phyloP scores from a whole-genome alignment of 2,113 vertebrate species.

The Rhombomys opimus region DNA sequence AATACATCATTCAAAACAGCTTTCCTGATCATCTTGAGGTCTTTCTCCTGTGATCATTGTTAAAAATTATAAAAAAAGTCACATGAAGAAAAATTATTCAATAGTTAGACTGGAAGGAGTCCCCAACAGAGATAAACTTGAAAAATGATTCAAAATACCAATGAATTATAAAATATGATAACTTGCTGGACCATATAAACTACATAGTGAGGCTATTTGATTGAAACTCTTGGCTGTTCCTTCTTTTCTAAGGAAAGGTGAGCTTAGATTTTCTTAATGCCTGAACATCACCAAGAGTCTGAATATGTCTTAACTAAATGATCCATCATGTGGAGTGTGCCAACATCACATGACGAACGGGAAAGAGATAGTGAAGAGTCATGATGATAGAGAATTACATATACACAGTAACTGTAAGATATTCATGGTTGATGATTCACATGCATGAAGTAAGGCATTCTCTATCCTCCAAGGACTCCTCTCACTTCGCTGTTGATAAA shows the following conservation, averaged over 20 bases:
- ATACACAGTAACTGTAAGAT: not conserved
- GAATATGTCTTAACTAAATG: not conserved
- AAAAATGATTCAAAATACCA: not conserved
- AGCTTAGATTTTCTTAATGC: not conserved
- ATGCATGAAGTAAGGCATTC: not conserved
- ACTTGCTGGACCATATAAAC: not conserved
- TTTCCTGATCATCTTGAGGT: not conserved
- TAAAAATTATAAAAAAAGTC: constrained; percentile 4
- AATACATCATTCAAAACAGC: not conserved
- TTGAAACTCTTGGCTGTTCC: not conserved
- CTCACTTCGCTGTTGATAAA: not conserved
- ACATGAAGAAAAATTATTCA: not conserved
- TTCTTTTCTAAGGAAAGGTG: constrained; percentile 1
- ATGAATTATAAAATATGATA: not conserved
- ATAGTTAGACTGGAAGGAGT: not conserved
- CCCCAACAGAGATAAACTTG: not conserved
- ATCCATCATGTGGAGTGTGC: not conserved
- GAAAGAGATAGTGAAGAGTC: not conserved
- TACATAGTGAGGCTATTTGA: not conserved
- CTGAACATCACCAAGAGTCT: not conserved
- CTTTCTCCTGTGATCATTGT: not conserved
- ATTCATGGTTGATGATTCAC: not conserved
- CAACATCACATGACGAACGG: not conserved
- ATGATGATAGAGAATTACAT: not conserved
- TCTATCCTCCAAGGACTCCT: not conserved